Evolutionary conservation across 2,888 invertebrate species (phyloP), one percentile per base, ranked within the genome.

Genomic region (Agrilus mali): DNA sequence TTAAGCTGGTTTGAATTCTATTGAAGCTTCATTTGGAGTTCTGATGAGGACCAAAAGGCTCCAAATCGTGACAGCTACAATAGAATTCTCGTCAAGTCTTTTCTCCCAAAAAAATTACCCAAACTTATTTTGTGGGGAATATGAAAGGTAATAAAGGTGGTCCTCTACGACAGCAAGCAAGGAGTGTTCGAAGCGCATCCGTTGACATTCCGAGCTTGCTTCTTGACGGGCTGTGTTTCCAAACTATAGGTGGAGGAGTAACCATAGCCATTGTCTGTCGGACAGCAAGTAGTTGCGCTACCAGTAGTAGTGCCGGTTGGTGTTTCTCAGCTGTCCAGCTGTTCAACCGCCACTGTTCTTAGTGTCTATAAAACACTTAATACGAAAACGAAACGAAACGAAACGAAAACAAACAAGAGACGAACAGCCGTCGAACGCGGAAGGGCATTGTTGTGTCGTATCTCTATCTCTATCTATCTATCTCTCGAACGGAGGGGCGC

Each of bases 201-300:
- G 36, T 36, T 43, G 37, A 43, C 40, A 43, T 49, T 50, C 42
- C 49, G 46, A 58, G 60, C 60, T 59, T 60, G 60, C 59, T 56
- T 56, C 60, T 58, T 61, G 58, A 63, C 56, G 61, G 64, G 66
- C 66, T 66, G 66, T 66, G 66, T 66, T 66, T 66, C 65, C 65
- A 65, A 66, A 65, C 66, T 65, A 65, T 65, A 66, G 66, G 66
- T 65, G 64, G 65, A 64, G 61, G 62, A 60, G 27, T 27, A 27
- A 27, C 27, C 27, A 27, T 27, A 27, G 27, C 27, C 27, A 27
- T 53, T 54, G 47, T 49, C 51, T 47, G 47, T 38, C 50, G 55
- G 56, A 53, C 54, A 50, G 53, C 55, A 52, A 55, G 54, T 53
- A 51, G 55, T 52, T 53, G 54, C 51, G 50, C 49, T 49, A 55